These are phyloP conservation scores for Drosophila pruinosa DNA, from an alignment of 1,140 invertebrate genomes.

Conservation along the genomic window DNA sequence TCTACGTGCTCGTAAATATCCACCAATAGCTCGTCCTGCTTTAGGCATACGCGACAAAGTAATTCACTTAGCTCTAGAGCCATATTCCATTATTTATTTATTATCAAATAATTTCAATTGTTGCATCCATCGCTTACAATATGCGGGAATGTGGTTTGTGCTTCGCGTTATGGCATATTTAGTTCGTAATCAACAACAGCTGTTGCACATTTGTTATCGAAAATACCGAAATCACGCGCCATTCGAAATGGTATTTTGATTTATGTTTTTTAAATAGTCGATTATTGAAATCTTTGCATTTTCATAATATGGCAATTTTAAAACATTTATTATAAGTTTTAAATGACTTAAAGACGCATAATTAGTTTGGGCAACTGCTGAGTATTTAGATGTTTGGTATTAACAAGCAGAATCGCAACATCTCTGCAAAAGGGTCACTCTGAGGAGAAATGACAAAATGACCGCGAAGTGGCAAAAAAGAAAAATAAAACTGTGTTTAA, in stretches of 20 bases:
- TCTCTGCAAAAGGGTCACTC: no score
- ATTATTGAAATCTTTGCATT: no score
- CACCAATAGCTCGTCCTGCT: constrained; percentile 53
- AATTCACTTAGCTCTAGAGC: constrained; percentile 17
- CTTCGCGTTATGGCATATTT: not conserved
- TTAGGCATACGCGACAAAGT: constrained; percentile 48
- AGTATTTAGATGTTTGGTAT: no score
- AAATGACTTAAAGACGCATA: no score
- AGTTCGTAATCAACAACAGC: not conserved
- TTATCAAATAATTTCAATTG: not conserved
- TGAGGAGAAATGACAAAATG: no score
- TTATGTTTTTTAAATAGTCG: no score
- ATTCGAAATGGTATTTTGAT: not conserved
- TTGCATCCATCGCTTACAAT: not conserved
- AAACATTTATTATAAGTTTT: no score
- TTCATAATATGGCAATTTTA: no score
- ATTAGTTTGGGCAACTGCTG: no score
- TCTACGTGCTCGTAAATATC: constrained; percentile 54
- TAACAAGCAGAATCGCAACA: no score
- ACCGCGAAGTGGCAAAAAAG: no score
- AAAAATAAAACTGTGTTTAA: no score
- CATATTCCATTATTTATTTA: constrained; percentile 2
- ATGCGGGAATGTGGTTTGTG: not conserved
- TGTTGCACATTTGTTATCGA: constrained; percentile 9
- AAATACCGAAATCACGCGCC: not conserved